Evolutionary conservation across 1,140 invertebrate genomes (phyloP).

Genomic region (Liolophura sinensis): DNA sequence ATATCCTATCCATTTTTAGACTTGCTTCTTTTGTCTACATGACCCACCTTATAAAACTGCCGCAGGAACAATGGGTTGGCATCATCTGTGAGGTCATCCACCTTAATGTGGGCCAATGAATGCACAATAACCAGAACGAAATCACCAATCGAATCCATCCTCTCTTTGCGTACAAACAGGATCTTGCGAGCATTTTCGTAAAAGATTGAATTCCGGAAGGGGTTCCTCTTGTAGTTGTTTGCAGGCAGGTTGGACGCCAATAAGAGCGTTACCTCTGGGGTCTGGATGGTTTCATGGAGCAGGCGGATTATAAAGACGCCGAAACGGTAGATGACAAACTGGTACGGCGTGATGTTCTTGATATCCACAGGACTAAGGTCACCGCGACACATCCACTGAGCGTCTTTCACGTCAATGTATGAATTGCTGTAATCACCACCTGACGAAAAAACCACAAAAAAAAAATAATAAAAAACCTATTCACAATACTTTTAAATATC

Average conservation of each 20-base stretch:
- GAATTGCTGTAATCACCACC: conserved; percentile 45
- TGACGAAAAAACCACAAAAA: conserved; percentile 19
- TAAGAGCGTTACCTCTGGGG: conserved; percentile 46
- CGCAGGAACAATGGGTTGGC: conserved; percentile 47
- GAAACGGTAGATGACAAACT: conserved; percentile 54
- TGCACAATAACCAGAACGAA: conserved; percentile 54
- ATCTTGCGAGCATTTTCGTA: conserved; percentile 49
- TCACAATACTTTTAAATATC: too few species aligned
- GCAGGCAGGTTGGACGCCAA: conserved; percentile 52
- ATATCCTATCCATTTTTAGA: too few species aligned
- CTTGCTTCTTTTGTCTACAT: too few species aligned
- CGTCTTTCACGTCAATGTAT: conserved; percentile 55
- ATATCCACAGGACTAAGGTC: conserved; percentile 47
- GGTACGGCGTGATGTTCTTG: conserved; percentile 43
- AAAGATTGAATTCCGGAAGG: conserved; percentile 49
- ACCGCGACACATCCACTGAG: conserved; percentile 51
- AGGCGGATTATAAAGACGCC: conserved; percentile 49
- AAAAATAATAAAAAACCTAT: too few species aligned
- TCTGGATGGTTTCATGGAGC: conserved; percentile 37
- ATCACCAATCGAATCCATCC: conserved; percentile 54
- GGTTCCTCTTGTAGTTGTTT: conserved; percentile 51
- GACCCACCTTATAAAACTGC: conserved; percentile 51
- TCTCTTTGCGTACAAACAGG: conserved; percentile 49
- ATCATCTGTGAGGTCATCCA: conserved; percentile 50
- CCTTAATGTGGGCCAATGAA: conserved; percentile 50